Evolutionary conservation across 2,797 vertebrate species (phyloP).

Genomic region (Meda fulgida): DNA sequence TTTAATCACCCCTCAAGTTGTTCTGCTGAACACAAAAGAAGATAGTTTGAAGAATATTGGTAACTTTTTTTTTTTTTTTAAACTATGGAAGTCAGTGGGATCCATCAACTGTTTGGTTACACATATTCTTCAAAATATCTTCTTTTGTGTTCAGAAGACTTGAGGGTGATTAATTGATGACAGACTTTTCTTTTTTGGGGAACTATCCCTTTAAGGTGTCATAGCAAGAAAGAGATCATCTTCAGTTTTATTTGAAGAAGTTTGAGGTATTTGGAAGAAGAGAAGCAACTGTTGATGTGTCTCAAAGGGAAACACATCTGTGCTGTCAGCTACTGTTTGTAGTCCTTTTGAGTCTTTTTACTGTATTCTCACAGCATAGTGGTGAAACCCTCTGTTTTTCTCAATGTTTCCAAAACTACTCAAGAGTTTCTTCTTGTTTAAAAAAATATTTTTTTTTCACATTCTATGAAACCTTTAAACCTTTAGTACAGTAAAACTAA

Average conservation of each 20-base stretch:
- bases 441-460: neutral
- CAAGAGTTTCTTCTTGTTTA: neutral
- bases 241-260: neutral
- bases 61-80: too few relatives aligned
- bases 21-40: too few relatives aligned
- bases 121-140: too few relatives aligned
- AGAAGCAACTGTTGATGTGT: neutral
- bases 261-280: neutral
- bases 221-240: neutral
- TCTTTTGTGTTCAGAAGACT: too few relatives aligned
- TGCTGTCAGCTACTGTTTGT: conserved; percentile 6
- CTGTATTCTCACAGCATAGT: neutral
- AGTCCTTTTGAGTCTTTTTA: neutral
- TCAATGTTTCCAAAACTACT: neutral
- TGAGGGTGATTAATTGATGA: too few relatives aligned
- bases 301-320: neutral
- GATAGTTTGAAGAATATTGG: too few relatives aligned
- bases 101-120: too few relatives aligned
- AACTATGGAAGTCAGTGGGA: too few relatives aligned
- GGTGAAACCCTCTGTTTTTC: neutral
- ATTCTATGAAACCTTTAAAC: neutral
- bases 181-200: too few relatives aligned
- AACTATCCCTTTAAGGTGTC: neutral
- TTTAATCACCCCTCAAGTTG: too few relatives aligned
- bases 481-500: neutral